Conservation (phyloP, 2,113 vertebrate genomes). For the Periophthalmodon schlosseri region DNA sequence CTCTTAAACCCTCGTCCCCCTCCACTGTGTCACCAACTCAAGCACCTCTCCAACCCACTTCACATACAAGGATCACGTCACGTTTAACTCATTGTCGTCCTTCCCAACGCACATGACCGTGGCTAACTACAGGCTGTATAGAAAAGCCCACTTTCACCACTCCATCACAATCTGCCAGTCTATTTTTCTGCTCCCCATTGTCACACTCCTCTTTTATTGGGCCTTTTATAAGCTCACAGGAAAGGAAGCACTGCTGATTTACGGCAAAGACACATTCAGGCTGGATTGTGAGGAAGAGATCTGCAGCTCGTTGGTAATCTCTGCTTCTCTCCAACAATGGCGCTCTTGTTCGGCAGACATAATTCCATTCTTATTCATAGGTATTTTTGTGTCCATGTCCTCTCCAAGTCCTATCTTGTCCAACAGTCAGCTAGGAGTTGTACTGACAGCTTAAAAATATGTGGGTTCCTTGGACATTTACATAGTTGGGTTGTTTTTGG, state of each 20-base stretch:
- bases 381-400: conserved; percentile 12
- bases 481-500: neutral
- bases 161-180: conserved; percentile 25
- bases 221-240: conserved; percentile 30
- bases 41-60: conserved; percentile 47
- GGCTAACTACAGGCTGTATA: conserved; percentile 23
- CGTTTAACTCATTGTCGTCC: conserved; percentile 21
- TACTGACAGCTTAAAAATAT: conserved; percentile 26
- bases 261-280: conserved; percentile 18
- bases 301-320: conserved; percentile 18
- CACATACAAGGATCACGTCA: conserved; percentile 52
- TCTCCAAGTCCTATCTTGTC: conserved; percentile 22
- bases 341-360: conserved; percentile 13
- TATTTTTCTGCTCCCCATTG: conserved; percentile 24
- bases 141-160: conserved; percentile 10
- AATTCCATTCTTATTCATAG: conserved; percentile 12
- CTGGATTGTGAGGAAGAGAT: conserved; percentile 23
- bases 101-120: conserved; percentile 8
- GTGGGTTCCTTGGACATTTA: neutral
- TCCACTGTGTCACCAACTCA: conserved; percentile 39
- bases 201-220: conserved; percentile 22
- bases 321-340: conserved; percentile 29
- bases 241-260: conserved; percentile 28
- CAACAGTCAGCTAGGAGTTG: conserved; percentile 13
- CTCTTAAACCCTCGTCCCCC: conserved; percentile 44